These are phyloP conservation scores for Protosalanx chinensis DNA, from an alignment of 2,797 vertebrate genomes.

Conservation along the genomic window DNA sequence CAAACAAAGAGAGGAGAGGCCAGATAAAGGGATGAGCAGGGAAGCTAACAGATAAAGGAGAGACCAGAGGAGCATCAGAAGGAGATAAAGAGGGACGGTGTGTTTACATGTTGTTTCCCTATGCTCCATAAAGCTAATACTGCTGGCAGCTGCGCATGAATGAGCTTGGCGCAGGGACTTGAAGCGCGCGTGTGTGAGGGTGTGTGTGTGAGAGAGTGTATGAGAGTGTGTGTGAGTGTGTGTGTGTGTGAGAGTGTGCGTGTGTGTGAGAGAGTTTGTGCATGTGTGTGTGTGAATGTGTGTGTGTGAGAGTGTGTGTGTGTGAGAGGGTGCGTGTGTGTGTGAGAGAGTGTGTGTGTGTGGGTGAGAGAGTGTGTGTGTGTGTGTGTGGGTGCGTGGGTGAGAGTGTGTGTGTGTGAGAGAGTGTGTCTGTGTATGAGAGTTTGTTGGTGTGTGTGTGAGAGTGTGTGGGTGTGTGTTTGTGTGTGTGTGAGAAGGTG, in stretches of 20 bases:
- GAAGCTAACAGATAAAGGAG: slow-evolving; percentile 36
- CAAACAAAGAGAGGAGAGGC: slow-evolving; percentile 40
- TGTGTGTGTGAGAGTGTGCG: too few relatives aligned
- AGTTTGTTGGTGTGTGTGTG: too few relatives aligned
- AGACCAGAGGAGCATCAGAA: slow-evolving; percentile 33
- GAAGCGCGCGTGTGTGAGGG: slow-evolving; percentile 32
- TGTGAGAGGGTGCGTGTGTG: neutral
- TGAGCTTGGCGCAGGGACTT: slow-evolving; percentile 24
- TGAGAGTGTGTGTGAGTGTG: too few relatives aligned
- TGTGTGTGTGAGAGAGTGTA: too few relatives aligned
- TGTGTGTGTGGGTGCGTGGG: too few relatives aligned
- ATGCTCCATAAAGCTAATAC: slow-evolving; percentile 33
- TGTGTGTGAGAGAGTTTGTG: too few relatives aligned
- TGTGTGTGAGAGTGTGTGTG: slow-evolving; percentile 13
- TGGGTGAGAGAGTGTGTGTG: too few relatives aligned
- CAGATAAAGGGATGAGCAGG: slow-evolving; percentile 53
- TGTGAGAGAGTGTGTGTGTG: too few relatives aligned
- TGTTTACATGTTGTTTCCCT: slow-evolving; percentile 35
- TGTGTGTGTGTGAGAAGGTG: too few relatives aligned
- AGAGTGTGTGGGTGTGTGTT: too few relatives aligned
- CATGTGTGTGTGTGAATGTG: slow-evolving; percentile 18
- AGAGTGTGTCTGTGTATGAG: too few relatives aligned
- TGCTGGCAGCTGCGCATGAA: slow-evolving; percentile 22
- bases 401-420: too few relatives aligned
- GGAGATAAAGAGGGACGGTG: slow-evolving; percentile 40